These are phyloP conservation scores for Sminthurides bifidus DNA, from an alignment of 1,140 invertebrate genomes.

Conservation along the genomic window DNA sequence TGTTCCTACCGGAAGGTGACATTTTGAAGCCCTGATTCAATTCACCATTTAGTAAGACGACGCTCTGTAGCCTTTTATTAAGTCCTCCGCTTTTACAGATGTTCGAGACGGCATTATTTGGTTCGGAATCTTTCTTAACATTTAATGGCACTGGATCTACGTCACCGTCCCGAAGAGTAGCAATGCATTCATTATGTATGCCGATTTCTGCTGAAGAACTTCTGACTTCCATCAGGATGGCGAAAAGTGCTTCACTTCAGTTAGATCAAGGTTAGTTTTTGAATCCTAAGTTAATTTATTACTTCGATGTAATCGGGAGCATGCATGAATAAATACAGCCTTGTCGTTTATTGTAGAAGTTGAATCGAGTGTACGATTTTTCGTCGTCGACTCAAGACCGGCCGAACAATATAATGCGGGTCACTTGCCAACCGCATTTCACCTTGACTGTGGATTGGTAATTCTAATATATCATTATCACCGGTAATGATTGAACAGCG, in stretches of 20 bases:
- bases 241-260: conserved; percentile 20
- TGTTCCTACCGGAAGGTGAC: conserved; percentile 68
- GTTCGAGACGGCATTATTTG: conserved; percentile 32
- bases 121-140: conserved; percentile 42
- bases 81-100: conserved; percentile 26
- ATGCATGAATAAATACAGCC: too few relatives aligned
- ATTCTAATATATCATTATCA: conserved; percentile 28
- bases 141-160: conserved; percentile 38
- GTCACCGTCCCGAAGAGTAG: conserved; percentile 34
- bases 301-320: too few relatives aligned
- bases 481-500: neutral
- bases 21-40: conserved; percentile 1
- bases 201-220: conserved; percentile 81
- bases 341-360: too few relatives aligned
- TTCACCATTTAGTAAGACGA: conserved; percentile 1
- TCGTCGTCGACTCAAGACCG: conserved; percentile 92
- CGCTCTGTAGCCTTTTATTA: too few relatives aligned
- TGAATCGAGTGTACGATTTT: conserved; percentile 89
- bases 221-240: conserved; percentile 38
- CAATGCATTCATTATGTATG: conserved; percentile 71
- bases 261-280: conserved; percentile 22
- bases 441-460: conserved; percentile 87
- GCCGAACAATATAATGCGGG: conserved; percentile 94
- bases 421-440: conserved; percentile 92
- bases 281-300: too few relatives aligned